Evolutionary conservation across 2,888 invertebrate genomes (phyloP).

Genomic region (Flexamia atlantica): DNA sequence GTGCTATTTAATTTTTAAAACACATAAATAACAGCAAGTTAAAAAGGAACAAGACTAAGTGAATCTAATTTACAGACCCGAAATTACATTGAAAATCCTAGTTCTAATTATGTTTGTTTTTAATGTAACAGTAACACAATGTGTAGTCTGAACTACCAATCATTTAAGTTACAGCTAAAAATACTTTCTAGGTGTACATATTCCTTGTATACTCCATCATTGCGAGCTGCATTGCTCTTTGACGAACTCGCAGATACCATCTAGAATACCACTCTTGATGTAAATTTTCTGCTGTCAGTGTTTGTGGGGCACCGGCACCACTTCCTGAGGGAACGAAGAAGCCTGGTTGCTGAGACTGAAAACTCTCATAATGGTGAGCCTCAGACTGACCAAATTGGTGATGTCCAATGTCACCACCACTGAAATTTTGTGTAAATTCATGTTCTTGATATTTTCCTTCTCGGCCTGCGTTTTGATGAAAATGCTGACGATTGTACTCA

Average conservation of each 20-base stretch:
- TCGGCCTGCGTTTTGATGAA: background rate
- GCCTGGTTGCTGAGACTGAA: background rate
- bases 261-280: conserved; percentile 15
- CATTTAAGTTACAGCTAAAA: too few relatives aligned
- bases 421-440: background rate
- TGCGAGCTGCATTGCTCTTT: conserved; percentile 35
- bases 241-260: conserved; percentile 26
- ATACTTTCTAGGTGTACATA: background rate
- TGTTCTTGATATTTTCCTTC: background rate
- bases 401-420: background rate
- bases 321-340: background rate
- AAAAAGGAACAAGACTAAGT: too few relatives aligned
- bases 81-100: too few relatives aligned
- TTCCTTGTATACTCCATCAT: conserved; percentile 6
- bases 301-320: background rate
- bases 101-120: too few relatives aligned
- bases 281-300: conserved; percentile 15
- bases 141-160: too few relatives aligned
- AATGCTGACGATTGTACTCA: background rate
- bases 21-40: too few relatives aligned
- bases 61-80: too few relatives aligned
- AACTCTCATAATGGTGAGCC: background rate
- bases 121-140: too few relatives aligned
- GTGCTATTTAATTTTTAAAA: too few relatives aligned
- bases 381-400: background rate